Conservation (phyloP, 2,888 invertebrate species). For the Drosophila maculinotata region DNA sequence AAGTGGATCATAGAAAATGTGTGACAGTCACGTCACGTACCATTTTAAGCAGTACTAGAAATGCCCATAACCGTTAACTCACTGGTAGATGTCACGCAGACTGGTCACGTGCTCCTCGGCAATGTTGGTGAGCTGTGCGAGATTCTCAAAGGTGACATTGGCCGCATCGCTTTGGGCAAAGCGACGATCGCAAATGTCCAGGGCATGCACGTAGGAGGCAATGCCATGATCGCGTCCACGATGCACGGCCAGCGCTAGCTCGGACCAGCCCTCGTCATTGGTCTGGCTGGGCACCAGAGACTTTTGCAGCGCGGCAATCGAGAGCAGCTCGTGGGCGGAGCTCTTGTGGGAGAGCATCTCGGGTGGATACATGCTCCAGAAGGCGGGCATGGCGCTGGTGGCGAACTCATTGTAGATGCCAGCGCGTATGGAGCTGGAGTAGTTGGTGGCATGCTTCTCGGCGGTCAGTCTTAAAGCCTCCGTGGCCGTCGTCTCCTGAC, state of each 20-base stretch:
- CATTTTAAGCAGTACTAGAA: no score
- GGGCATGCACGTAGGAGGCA: conserved; percentile 89
- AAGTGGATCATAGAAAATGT: no score
- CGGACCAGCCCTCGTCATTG: conserved; percentile 86
- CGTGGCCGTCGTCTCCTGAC: conserved; percentile 85
- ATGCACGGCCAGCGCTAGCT: conserved; percentile 87
- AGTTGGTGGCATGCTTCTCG: conserved; percentile 91
- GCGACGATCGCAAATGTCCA: conserved; percentile 87
- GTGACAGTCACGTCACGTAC: no score
- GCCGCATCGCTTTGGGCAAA: conserved; percentile 60
- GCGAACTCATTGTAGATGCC: conserved; percentile 93
- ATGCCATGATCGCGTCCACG: conserved; percentile 93
- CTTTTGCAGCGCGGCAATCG: conserved; percentile 87
- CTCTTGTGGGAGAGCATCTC: conserved; percentile 88
- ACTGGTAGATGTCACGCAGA: conserved; percentile 89
- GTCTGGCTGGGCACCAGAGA: conserved; percentile 82
- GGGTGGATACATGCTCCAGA: conserved; percentile 91
- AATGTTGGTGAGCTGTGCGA: conserved; percentile 75
- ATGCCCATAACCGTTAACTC: no score
- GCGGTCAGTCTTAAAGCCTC: conserved; percentile 87
- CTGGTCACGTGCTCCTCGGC: conserved; percentile 87
- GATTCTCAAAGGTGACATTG: conserved; percentile 81
- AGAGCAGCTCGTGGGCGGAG: conserved; percentile 88
- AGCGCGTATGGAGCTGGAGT: conserved; percentile 92
- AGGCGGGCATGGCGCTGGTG: conserved; percentile 89